Evolutionary conservation across 2,113 vertebrate genomes (phyloP).

Genomic region (Tragelaphus scriptus): DNA sequence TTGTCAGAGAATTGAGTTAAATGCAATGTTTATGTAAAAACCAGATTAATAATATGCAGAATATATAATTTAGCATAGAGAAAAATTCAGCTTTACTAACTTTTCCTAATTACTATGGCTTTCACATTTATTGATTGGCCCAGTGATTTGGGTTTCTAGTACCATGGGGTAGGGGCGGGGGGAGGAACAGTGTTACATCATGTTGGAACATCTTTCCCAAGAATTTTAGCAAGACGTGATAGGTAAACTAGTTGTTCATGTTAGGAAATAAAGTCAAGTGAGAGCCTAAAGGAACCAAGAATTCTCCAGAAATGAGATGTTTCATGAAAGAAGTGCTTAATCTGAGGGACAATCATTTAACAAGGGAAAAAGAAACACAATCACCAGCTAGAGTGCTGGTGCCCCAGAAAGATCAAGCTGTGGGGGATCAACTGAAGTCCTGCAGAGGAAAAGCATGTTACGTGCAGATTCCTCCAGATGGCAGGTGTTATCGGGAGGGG

Average conservation of each 20-base stretch:
- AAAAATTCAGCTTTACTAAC: slow-evolving; percentile 35
- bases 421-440: neutral
- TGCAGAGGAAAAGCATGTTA: slow-evolving; percentile 22
- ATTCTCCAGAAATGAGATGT: slow-evolving; percentile 25
- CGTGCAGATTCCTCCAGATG: neutral
- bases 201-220: neutral
- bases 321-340: slow-evolving; percentile 1
- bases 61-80: neutral
- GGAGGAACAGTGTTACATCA: neutral
- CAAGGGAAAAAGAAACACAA: neutral
- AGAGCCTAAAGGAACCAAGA: neutral
- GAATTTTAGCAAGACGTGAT: slow-evolving; percentile 37
- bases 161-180: neutral
- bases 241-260: slow-evolving; percentile 22
- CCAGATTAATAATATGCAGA: slow-evolving; percentile 33
- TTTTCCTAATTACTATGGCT: slow-evolving; percentile 10
- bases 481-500: neutral
- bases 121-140: slow-evolving; percentile 14
- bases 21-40: slow-evolving; percentile 37
- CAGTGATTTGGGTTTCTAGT: slow-evolving; percentile 21
- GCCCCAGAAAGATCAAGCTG: neutral
- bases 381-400: neutral
- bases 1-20: slow-evolving; percentile 44
- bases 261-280: slow-evolving; percentile 13
- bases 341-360: neutral